Evolutionary conservation across 2,113 vertebrate genomes (phyloP).

Genomic region (Kryptolebias marmoratus): DNA sequence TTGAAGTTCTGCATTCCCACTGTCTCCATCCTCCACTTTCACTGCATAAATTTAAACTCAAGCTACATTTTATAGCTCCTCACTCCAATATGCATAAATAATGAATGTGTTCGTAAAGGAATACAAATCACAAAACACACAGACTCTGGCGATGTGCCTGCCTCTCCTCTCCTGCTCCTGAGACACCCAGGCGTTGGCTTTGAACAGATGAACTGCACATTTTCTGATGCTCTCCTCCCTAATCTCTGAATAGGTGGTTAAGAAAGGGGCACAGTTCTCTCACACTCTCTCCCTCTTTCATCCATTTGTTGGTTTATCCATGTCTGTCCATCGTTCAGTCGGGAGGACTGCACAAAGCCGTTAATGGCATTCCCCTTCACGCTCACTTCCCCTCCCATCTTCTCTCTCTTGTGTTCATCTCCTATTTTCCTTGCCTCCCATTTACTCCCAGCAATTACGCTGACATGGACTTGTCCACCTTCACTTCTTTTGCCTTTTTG

Average conservation of each 20-base stretch:
- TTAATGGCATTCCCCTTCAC: conserved; percentile 76
- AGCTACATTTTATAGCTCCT: conserved; percentile 15
- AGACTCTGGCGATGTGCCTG: conserved; percentile 23
- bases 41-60: not conserved
- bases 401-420: conserved; percentile 62
- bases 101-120: conserved; percentile 25
- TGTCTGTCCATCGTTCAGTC: conserved; percentile 68
- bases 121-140: conserved; percentile 18
- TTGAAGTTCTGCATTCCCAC: conserved; percentile 6
- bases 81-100: conserved; percentile 16
- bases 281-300: conserved; percentile 69
- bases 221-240: conserved; percentile 61
- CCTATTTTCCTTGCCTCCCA: conserved; percentile 64
- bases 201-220: conserved; percentile 67
- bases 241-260: conserved; percentile 74
- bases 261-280: conserved; percentile 73
- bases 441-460: conserved; percentile 66
- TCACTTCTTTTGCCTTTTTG: conserved; percentile 23
- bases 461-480: conserved; percentile 61
- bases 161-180: conserved; percentile 29
- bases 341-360: conserved; percentile 63
- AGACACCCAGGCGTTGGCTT: conserved; percentile 57
- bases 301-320: conserved; percentile 71
- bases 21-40: conserved; percentile 10
- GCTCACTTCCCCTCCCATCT: conserved; percentile 66